These are phyloP conservation scores for Echeneis naucrates DNA, from an alignment of 2,797 vertebrate species.

Conservation along the genomic window DNA sequence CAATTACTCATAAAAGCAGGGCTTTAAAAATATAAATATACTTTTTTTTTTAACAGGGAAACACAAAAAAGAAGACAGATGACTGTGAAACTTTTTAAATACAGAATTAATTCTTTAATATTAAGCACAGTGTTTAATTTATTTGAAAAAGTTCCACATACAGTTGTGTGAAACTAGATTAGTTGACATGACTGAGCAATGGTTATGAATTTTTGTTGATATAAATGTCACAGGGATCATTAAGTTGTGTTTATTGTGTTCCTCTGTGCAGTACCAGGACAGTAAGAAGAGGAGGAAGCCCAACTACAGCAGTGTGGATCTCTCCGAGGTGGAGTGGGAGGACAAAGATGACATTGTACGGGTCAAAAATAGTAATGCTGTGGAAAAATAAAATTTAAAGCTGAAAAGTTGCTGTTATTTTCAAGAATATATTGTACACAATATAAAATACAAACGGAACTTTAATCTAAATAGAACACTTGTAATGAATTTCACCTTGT, in stretches of 20 bases:
- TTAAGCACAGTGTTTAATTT: background rate
- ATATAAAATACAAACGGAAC: conserved; percentile 3
- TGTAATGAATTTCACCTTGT: conserved; percentile 3
- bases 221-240: conserved; percentile 27
- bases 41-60: conserved; percentile 32
- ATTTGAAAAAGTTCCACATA: conserved; percentile 23
- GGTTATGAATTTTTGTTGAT: conserved; percentile 21
- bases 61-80: conserved; percentile 34
- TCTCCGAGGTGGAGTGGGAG: conserved; percentile 98
- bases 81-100: conserved; percentile 7
- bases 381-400: background rate
- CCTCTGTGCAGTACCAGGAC: conserved; percentile 90
- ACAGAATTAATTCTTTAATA: conserved; percentile 18
- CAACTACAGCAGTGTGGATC: conserved; percentile 97
- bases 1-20: conserved; percentile 62
- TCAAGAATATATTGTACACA: background rate
- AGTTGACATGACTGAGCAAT: conserved; percentile 25
- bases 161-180: conserved; percentile 34
- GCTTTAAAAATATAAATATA: conserved; percentile 45
- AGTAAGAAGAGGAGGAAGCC: conserved; percentile 95
- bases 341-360: conserved; percentile 95
- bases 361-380: conserved; percentile 8
- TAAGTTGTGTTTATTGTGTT: conserved; percentile 54
- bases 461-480: conserved; percentile 21
- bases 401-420: background rate